Conservation (phyloP, 2,888 invertebrate species). For the Diarsia dahlii region DNA sequence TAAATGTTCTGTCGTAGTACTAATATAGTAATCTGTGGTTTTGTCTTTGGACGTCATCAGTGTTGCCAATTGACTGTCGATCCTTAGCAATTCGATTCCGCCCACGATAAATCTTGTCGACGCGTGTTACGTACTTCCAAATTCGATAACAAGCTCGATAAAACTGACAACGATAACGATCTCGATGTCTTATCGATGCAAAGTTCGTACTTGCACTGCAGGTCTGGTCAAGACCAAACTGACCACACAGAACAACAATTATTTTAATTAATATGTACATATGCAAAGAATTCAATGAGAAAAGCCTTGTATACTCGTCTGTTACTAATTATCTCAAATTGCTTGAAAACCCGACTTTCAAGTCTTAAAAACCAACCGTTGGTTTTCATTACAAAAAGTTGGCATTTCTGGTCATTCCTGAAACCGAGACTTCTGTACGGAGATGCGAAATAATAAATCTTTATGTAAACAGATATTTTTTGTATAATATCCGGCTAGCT, state of each 20-base stretch:
- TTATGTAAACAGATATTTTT: neutral
- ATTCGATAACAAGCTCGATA: too few species aligned
- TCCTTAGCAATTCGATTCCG: too few species aligned
- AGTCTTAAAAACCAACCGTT: neutral
- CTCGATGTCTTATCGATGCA: too few species aligned
- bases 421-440: neutral
- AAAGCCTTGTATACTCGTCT: neutral
- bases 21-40: too few species aligned
- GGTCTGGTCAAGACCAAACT: neutral
- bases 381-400: neutral
- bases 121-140: too few species aligned
- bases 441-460: neutral
- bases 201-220: too few species aligned
- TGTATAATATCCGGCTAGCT: neutral
- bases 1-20: too few species aligned
- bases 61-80: too few species aligned
- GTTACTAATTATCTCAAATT: slow-evolving; percentile 7
- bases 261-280: slow-evolving; percentile 1
- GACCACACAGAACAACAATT: slow-evolving; percentile 2
- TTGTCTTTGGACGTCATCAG: too few species aligned
- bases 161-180: too few species aligned
- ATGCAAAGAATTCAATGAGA: slow-evolving; percentile 9
- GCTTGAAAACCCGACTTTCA: neutral
- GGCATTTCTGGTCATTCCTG: neutral
- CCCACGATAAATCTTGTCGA: too few species aligned